phyloP scores from a whole-genome alignment of 2,113 vertebrate species.

The Cromileptes altivelis region DNA sequence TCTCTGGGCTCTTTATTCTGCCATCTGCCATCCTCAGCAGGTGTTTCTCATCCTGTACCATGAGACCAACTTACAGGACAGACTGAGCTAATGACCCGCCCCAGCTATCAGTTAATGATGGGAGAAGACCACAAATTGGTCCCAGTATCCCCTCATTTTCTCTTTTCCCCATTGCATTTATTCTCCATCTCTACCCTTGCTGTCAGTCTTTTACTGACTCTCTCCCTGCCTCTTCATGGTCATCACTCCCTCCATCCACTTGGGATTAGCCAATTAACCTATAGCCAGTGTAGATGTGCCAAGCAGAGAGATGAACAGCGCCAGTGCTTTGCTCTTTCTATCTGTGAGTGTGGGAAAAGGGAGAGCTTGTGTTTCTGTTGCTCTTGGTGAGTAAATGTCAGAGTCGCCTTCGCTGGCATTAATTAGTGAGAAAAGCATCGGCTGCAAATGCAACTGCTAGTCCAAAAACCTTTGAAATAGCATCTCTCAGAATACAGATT shows the following conservation, averaged over 20 bases:
- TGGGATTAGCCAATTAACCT: constrained; percentile 60
- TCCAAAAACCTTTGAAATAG: constrained; percentile 50
- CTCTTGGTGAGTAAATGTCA: constrained; percentile 52
- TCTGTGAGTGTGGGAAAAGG: not conserved
- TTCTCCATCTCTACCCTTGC: not conserved
- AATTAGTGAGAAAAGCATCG: constrained; percentile 65
- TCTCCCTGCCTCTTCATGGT: constrained; percentile 1
- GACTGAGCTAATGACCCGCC: constrained; percentile 54
- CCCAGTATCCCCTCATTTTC: constrained; percentile 31
- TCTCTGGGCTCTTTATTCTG: constrained; percentile 54
- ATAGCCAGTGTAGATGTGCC: constrained; percentile 35
- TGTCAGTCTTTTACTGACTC: constrained; percentile 3
- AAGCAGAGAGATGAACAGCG: constrained; percentile 30
- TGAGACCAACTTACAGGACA: constrained; percentile 31
- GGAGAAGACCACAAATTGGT: constrained; percentile 52
- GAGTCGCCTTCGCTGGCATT: constrained; percentile 47
- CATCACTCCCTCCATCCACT: constrained; percentile 32
- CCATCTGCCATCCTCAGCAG: constrained; percentile 71
- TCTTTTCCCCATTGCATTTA: not conserved
- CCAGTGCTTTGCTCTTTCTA: not conserved
- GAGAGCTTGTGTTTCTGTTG: constrained; percentile 35
- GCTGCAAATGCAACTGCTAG: constrained; percentile 31
- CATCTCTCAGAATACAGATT: constrained; percentile 11
- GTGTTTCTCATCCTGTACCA: constrained; percentile 60
- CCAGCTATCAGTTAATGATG: constrained; percentile 52